Conservation (phyloP, 1,140 invertebrate genomes). For the Drosophila miranda region DNA sequence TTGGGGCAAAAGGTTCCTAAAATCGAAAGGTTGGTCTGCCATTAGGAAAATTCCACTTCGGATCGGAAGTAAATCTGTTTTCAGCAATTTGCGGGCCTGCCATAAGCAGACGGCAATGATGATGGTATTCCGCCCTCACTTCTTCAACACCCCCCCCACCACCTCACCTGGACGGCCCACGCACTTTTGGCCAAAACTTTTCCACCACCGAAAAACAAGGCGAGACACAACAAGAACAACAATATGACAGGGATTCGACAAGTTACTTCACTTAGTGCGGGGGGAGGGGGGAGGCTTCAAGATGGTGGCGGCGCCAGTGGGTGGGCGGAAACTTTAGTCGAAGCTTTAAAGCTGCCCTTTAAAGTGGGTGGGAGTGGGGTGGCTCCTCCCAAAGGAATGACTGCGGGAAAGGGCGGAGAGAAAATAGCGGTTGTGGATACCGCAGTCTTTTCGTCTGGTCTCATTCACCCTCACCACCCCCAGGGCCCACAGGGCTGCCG, state of each 20-base stretch:
- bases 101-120: constrained; percentile 17
- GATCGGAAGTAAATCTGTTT: constrained; percentile 3
- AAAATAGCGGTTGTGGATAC: constrained; percentile 1
- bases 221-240: constrained; percentile 16
- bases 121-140: constrained; percentile 4
- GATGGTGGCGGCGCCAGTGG: constrained; percentile 3
- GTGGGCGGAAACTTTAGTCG: constrained; percentile 45
- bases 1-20: no score
- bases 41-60: constrained; percentile 4
- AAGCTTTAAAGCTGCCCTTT: constrained; percentile 59
- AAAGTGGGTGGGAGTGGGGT: constrained; percentile 15
- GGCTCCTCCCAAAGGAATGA: neutral
- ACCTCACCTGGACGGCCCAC: constrained; percentile 13
- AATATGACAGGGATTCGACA: constrained; percentile 50
- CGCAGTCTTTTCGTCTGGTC: constrained; percentile 39
- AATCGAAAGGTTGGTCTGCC: no score
- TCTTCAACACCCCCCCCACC: neutral
- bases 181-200: constrained; percentile 25
- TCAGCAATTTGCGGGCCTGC: constrained; percentile 20
- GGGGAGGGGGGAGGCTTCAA: neutral
- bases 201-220: constrained; percentile 35
- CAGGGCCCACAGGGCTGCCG: constrained; percentile 19
- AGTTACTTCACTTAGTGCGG: constrained; percentile 55
- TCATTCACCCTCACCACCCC: constrained; percentile 16
- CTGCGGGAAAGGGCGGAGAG: neutral